Base-by-base conservation (phyloP, 2,888 invertebrate genomes). In the Apodemia arnacis region DNA sequence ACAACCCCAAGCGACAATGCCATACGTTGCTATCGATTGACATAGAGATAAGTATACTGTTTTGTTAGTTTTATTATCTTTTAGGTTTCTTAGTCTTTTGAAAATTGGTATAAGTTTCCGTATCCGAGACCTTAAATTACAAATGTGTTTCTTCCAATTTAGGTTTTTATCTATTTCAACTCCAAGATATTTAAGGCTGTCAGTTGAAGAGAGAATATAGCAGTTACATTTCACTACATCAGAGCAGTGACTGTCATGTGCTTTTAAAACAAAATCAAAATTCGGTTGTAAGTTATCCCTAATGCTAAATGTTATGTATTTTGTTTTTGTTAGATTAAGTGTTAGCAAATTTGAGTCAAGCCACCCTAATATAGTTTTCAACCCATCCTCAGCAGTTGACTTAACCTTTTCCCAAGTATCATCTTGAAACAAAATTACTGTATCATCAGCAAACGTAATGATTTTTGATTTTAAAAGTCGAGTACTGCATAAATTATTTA, bases 61-160 rank as follows among this genome's bases (percentile, higher is more conserved):
- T 73, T 38, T 73, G 2, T 38, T 41, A 1, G 38, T 44, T 8
- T 34, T 38, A 13, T 24, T 24, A 49, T 75, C 49, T 15, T 41
- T 44, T 2, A 75, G 24, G 18, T 49, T 15, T 75, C 74, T 49
- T 49, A 75, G n/a, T 8, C 44, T 75, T 44, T 11, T 49, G 24
- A 75, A 75, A 3, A 75, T 49, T 27, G 74, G 74, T 75, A 75
- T 75, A 6, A 54, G 27, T 75, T 75, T 75, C 24, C 54, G 49
- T 27, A 75, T 27, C 27, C 74, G 11, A 41, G 10, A 13, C 13
- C 2, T 41, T 41, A 41, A 13, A 41, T 41, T 41, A 41, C 11
- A 41, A 54, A 24, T 18, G 6, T 49, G 27, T 44, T 44, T n/a
- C 27, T 49, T 11, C 41, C 34, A 34, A 34, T 34, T 34, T 34